Evolutionary conservation across 30 jellyfish, hydroid and myxozoan species (phyloP), one percentile per base, ranked within the genome.

Genomic region (Clytia hemisphaerica): DNA sequence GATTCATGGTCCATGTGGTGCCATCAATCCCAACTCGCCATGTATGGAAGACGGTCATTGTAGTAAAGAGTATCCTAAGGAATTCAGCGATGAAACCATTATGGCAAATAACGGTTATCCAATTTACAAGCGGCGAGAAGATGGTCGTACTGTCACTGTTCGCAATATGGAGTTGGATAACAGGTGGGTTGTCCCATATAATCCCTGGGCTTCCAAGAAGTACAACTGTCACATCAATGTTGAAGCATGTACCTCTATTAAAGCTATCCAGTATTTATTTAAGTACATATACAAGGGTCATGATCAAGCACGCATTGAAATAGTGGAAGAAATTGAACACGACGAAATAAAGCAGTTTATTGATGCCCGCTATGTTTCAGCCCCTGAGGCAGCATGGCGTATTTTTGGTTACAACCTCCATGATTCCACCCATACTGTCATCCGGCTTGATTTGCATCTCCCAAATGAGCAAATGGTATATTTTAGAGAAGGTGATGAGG

Each of bases 331-430:
- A n/a, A n/a, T n/a, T n/a, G n/a, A n/a, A n/a, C n/a, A n/a, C n/a
- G n/a, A n/a, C n/a, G n/a, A n/a, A n/a, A n/a, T n/a, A n/a, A n/a
- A n/a, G n/a, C n/a, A n/a, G n/a, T n/a, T n/a, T n/a, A n/a, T n/a
- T 45, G 59, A 32, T 54, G 83, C 87, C 15, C 2, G 93, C 28
- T 79, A 79, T 45, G 76, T 79, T 2, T 22, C 82, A 31, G 71
- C 81, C 10, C 87, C 48, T n/a, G 93, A 79, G 50, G 87, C 93
- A 57, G 42, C 57, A 22, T 69, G 93, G 93, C 37, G 82, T 26
- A 7, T 79, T 15, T 71, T 54, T 21, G 65, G 60, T 25, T 72
- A 28, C 50, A 61, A 6, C 28, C 12, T 75, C 12, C 83, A 71
- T 44, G 68, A 51, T 21, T 35, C 34, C 12, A 44, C 9, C 21